Evolutionary conservation across 1,140 invertebrate genomes (phyloP), one percentile per base, ranked within the genome.

Genomic region (Mercenaria mercenaria): DNA sequence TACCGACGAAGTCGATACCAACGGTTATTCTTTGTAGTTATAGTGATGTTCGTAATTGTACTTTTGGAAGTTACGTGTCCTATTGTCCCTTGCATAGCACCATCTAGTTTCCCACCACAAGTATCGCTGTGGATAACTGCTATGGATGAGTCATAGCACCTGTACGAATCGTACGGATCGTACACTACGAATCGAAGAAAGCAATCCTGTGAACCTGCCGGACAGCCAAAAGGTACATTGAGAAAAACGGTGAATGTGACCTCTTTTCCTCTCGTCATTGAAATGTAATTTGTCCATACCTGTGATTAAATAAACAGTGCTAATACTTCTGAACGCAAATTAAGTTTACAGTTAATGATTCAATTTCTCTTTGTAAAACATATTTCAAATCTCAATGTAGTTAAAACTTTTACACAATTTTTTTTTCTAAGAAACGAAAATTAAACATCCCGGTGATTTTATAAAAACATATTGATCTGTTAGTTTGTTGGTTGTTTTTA

Each of bases 201-300:
- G 34, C 83, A 86, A 1, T 86, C 43, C 3, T 0, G 29, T 11
- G 41, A n/a, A 18, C 50, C 23, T 26, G 34, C 4, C 11, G 64
- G 34, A 76, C 83, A 86, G 10, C 83, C 83, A 43, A 86, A 86
- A 11, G 83, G 83, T 3, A 86, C 32, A 43, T 86, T 74, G 26
- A 74, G 37, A n/a, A 29, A 32, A 3, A 86, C 47, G 37, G 83
- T 50, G 34, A 86, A 86, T 13, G 47, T 74, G 6, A 32, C 47
- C 3, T 41, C 32, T 39, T 56, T 18, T 37, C 83, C 83, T 74
- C 83, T 26, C 39, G 20, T 74, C n/a, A 86, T 32, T 26, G 34
- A 32, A 11, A 86, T 29, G 15, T 32, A 26, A 32, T 41, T 76
- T n/a, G 47, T 37, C 76, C 69, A 86, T 34, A 86, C 34, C 83